Evolutionary conservation across 2,113 vertebrate genomes (phyloP).

Genomic region (Pseudonaja textilis): DNA sequence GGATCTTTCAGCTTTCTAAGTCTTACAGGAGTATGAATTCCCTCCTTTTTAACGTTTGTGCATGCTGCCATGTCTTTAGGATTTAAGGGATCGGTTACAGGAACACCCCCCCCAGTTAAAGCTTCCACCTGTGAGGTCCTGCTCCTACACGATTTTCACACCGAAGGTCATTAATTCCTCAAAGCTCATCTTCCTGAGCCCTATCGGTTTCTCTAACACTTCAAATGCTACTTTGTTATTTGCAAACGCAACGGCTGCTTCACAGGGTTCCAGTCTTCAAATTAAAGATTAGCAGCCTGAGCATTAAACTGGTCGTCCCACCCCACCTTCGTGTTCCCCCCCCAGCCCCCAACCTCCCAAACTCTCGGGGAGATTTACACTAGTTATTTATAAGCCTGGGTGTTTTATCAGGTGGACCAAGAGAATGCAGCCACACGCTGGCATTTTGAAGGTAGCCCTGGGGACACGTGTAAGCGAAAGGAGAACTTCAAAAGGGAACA

Average conservation of each 20-base stretch:
- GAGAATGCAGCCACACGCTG: neutral
- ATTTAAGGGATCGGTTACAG: neutral
- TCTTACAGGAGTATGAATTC: neutral
- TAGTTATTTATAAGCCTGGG: neutral
- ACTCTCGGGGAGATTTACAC: neutral
- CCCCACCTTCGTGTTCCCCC: too few relatives aligned
- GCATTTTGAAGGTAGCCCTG: neutral
- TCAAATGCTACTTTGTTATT: neutral
- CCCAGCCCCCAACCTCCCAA: neutral
- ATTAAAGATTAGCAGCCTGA: neutral
- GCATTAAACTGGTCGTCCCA: neutral
- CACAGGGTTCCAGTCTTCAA: neutral
- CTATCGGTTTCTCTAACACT: neutral
- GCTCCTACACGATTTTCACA: neutral
- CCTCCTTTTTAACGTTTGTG: neutral
- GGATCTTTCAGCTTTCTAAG: neutral
- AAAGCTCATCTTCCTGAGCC: neutral
- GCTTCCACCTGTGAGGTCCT: neutral
- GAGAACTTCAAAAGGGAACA: conserved; percentile 22
- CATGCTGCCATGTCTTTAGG: neutral
- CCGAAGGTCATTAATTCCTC: neutral
- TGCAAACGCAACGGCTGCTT: neutral
- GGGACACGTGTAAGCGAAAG: conserved; percentile 26
- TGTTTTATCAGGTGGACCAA: neutral
- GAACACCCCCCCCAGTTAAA: neutral